Base-by-base conservation (phyloP, 2,888 invertebrate species). In the Calliphora vomitoria region DNA sequence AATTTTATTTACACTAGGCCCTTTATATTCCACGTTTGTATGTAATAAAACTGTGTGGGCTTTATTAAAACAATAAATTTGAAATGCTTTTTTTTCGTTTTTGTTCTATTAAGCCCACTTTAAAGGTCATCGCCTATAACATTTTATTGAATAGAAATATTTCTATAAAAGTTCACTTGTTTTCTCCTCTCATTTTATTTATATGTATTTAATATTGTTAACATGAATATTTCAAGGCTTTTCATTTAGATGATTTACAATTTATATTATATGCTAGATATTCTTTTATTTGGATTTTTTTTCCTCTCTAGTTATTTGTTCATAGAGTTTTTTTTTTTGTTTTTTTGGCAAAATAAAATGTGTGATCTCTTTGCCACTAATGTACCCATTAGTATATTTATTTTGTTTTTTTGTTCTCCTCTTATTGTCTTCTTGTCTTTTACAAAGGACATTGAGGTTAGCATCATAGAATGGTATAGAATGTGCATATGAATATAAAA, bases 311-410 rank as follows among this genome's bases (percentile, higher is more conserved):
- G 35, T 35, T 35, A 35, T 35, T 35, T 35, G 35, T 74, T 60
- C 44, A 50, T 13, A 69, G n/a, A 68, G 47, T 72, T 31, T 55
- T 47, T 4, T 55, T 71, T 66, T 31, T 55, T 47, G 2, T 55
- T 71, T 66, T 62, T 86, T 74, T 82, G 72, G 38, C 80, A 86
- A 75, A 87, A 82, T 79, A 82, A 82, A 82, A 87, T 87, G 79
- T 87, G 84, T 87, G 83, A 66, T 81, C 78, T 82, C 60, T 84
- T 87, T 81, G 84, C 87, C 85, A 79, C 78, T 85, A 85, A 87
- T 87, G 87, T 82, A 85, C 82, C 85, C 87, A 85, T 85, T 87
- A 85, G 80, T 62, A 81, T 81, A 75, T 85, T 81, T 44, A 72
- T 76, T 20, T 41, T 50, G 64, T 50, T 20, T 44, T 38, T 44